Percentiles rank a stretch among this genome's conserved stretches.
Evolutionary conservation across 1,140 invertebrate species (phyloP).

Genomic region (Camponotus pennsylvanicus): DNA sequence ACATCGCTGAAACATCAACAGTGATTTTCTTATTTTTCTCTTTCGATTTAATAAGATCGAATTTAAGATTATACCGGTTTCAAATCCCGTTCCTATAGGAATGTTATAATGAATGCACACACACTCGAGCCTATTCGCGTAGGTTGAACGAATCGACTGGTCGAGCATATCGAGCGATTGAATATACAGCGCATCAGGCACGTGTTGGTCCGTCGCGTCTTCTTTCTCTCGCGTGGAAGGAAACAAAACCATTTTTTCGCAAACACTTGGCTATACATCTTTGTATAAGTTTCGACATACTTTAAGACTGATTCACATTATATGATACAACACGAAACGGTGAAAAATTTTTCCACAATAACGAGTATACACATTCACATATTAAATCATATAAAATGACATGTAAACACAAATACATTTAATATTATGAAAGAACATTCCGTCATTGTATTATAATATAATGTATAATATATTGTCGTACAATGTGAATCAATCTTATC

Average conservation of each 20-base stretch:
- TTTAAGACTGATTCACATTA: no score
- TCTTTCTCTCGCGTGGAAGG: slow-evolving; percentile 37
- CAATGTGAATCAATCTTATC: not conserved
- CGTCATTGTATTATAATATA: no score
- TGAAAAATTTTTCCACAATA: no score
- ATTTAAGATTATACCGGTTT: slow-evolving; percentile 42
- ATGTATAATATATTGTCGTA: no score
- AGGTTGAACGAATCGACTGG: slow-evolving; percentile 27
- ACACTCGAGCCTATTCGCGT: slow-evolving; percentile 38
- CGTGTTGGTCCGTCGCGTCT: slow-evolving; percentile 74
- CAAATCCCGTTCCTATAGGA: slow-evolving; percentile 16
- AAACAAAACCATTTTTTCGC: slow-evolving; percentile 35
- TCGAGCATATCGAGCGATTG: slow-evolving; percentile 43
- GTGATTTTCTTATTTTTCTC: not conserved
- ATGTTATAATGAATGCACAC: slow-evolving; percentile 44
- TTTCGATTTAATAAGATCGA: not conserved
- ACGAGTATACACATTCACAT: no score
- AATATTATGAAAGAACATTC: no score
- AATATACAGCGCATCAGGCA: slow-evolving; percentile 70
- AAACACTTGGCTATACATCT: slow-evolving; percentile 12
- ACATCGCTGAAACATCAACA: not conserved
- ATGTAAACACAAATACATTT: no score
- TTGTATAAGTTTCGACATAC: not conserved
- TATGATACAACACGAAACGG: no score
- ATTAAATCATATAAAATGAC: no score